Base-by-base conservation (phyloP, 2,113 vertebrate species). In the Sakesphorus luctuosus region DNA sequence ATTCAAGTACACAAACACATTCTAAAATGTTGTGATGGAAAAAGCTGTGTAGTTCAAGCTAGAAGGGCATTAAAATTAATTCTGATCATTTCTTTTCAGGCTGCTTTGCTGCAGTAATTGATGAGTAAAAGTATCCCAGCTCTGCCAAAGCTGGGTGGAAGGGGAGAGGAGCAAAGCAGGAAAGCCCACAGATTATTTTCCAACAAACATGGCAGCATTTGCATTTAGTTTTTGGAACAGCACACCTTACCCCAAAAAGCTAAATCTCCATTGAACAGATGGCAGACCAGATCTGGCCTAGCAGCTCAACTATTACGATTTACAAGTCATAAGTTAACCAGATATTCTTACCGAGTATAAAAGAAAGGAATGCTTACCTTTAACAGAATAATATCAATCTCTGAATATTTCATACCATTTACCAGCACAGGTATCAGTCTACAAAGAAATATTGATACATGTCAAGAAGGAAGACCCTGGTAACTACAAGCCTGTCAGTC, bases 381-480 rank as follows among this genome's bases (percentile, higher is more conserved):
- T 88, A 99, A 98, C 69, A 99, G 98, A 96, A 99, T 99, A 87
- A 99, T 99, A 98, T 99, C 99, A 68, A 99, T 99, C 97, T 99
- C 99, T 20, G 99, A 99, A 97, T 99, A 99, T 96, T 99, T 99
- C 99, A 99, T 99, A 94, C 99, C 99, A 97, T 99, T 99, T 96
- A 99, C 98, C 87, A 99, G 98, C 76, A 99, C 99, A 78, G 99
- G 99, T 97, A 98, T 99, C 95, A 99, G 98, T 93, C 99, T 99
- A 97, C 24, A 97, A 94, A 96, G 81, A 89, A 84, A 81, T 96
- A 89, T 91, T 71, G 47, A 90, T 87, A 92, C 36, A 87, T 44
- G 66, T 94, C 83, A 93, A 84, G 58, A 81, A 93, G 65, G 82
- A 86, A 72, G 69, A 82, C 44, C 56, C 82, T 72, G 87, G 76